Percentiles rank a stretch among this genome's conserved stretches.
Evolutionary conservation across 2,113 vertebrate genomes (phyloP).

Genomic region (Cephalopterus ornatus): DNA sequence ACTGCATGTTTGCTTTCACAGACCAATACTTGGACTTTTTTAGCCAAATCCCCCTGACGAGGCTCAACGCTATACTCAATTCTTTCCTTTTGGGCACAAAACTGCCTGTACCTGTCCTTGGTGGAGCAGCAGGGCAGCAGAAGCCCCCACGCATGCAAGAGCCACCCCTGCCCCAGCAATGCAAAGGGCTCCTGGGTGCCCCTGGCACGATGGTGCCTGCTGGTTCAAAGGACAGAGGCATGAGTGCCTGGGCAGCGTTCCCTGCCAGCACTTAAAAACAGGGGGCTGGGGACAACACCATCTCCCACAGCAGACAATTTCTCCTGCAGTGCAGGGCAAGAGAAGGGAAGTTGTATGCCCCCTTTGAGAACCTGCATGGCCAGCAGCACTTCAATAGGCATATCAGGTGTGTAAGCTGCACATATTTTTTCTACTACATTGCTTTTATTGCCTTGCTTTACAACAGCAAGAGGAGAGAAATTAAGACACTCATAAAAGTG

Average conservation of each 20-base stretch:
- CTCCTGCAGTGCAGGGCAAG: rapidly evolving
- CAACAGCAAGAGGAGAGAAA: neutral
- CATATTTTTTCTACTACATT: neutral
- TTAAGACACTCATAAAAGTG: neutral
- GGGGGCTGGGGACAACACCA: neutral
- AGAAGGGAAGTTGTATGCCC: neutral
- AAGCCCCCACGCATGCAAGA: rapidly evolving
- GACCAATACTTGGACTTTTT: neutral
- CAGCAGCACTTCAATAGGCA: neutral
- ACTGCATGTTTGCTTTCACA: neutral
- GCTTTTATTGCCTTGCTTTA: neutral
- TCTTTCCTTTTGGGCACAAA: neutral
- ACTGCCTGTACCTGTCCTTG: neutral
- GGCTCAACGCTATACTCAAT: rapidly evolving
- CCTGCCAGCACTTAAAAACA: neutral
- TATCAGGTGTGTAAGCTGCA: neutral
- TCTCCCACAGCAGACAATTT: neutral
- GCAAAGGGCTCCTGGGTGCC: rapidly evolving
- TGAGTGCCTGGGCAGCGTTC: neutral
- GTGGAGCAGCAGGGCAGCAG: rapidly evolving
- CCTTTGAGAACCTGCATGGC: neutral
- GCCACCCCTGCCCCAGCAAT: neutral
- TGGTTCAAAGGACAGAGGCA: neutral
- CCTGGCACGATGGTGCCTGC: rapidly evolving
- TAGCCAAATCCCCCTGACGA: rapidly evolving